Conservation (phyloP, 1,140 invertebrate species). For the Steinernema feltiae region DNA sequence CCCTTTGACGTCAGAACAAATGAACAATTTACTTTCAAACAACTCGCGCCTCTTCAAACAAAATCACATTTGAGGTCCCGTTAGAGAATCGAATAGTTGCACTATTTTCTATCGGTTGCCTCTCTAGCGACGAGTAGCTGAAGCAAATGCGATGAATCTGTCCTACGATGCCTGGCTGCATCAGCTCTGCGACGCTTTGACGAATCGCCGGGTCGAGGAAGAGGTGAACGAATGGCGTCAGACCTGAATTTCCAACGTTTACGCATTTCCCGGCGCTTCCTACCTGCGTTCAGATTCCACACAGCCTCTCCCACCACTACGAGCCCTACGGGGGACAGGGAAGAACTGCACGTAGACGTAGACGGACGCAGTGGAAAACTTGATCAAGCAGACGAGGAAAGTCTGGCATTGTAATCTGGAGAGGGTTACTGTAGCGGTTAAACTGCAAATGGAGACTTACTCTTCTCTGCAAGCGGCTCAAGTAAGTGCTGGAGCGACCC, state of each 20-base stretch:
- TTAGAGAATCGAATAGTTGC: neutral
- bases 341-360: neutral
- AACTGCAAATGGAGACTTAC: neutral
- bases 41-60: no score
- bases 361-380: neutral
- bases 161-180: neutral
- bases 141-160: neutral
- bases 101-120: neutral
- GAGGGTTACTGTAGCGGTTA: neutral
- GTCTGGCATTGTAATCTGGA: neutral
- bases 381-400: neutral
- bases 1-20: no score
- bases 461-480: neutral
- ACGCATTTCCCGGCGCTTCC: no score
- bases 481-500: neutral
- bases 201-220: neutral
- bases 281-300: neutral
- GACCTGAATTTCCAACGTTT: neutral
- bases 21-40: no score
- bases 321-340: neutral
- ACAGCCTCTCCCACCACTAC: neutral
- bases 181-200: neutral
- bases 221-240: neutral
- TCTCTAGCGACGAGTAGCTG: no score
- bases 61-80: no score